phyloP scores from a whole-genome alignment of 2,113 vertebrate genomes.

The Oreochromis tanganicae region DNA sequence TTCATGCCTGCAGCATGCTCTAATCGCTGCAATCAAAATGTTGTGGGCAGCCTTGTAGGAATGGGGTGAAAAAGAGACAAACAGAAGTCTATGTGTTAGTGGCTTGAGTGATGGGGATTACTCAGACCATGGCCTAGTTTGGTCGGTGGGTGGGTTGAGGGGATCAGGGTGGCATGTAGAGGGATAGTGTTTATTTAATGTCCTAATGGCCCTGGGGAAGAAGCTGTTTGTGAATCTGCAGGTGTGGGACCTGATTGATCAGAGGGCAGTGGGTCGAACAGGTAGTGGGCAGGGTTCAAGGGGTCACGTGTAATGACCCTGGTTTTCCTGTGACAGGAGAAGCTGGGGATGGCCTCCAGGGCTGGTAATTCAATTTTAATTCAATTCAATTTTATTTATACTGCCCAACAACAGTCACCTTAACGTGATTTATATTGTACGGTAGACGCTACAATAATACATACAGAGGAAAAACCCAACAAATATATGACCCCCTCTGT shows the following conservation, averaged over 20 bases:
- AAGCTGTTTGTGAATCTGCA: background rate
- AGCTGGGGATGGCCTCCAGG: background rate
- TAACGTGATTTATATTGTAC: background rate
- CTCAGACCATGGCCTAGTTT: background rate
- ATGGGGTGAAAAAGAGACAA: no score
- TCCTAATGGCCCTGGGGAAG: background rate
- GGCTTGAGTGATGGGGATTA: background rate
- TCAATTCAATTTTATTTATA: background rate
- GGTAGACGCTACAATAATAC: background rate
- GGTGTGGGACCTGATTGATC: background rate
- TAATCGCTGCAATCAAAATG: no score
- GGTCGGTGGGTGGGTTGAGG: background rate
- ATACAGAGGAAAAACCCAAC: background rate
- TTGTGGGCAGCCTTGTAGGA: no score
- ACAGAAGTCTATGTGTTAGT: no score
- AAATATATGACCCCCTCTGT: background rate
- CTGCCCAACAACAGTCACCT: background rate
- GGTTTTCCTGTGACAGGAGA: background rate
- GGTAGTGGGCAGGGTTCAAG: background rate
- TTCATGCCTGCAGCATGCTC: no score
- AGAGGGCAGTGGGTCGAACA: background rate
- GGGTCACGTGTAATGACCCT: background rate
- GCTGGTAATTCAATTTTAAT: background rate
- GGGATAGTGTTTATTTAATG: background rate
- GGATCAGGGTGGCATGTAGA: background rate